These are phyloP conservation scores for Vandiemenella viatica DNA, from an alignment of 2,888 invertebrate species.

Conservation along the genomic window DNA sequence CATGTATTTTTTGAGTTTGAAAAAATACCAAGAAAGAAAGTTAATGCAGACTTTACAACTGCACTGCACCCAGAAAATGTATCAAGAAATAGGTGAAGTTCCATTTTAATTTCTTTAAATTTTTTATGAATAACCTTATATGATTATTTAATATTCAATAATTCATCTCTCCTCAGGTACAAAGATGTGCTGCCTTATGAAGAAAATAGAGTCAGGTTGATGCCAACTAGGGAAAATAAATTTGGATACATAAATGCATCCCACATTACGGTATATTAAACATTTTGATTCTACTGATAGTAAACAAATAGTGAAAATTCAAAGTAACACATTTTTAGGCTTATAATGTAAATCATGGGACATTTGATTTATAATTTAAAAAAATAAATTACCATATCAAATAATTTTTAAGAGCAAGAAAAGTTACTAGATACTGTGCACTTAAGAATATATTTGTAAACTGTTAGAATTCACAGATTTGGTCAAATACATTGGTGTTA, in stretches of 20 bases:
- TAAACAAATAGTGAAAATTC: too few relatives aligned
- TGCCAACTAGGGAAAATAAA: conserved; percentile 68
- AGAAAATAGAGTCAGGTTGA: conserved; percentile 68
- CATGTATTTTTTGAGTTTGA: conserved; percentile 75
- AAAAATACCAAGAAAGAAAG: conserved; percentile 59
- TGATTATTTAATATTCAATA: not conserved
- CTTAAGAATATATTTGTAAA: too few relatives aligned
- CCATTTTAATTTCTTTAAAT: not conserved
- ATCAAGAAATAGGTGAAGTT: conserved; percentile 31
- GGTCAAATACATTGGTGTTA: too few relatives aligned
- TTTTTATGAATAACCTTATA: not conserved
- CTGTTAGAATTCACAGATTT: too few relatives aligned
- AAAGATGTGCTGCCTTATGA: conserved; percentile 77
- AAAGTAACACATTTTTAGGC: too few relatives aligned
- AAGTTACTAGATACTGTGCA: too few relatives aligned
- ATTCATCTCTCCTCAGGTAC: conserved; percentile 29
- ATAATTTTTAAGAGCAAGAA: too few relatives aligned
- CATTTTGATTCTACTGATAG: too few relatives aligned
- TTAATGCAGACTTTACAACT: conserved; percentile 51
- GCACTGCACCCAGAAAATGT: conserved; percentile 56
- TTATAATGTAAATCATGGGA: too few relatives aligned
- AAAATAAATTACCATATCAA: too few relatives aligned
- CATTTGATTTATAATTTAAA: too few relatives aligned
- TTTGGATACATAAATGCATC: conserved; percentile 88
- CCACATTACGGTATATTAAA: conserved; percentile 64